Conservation (phyloP, 2,888 invertebrate species). For the Ophion ventricosus region DNA sequence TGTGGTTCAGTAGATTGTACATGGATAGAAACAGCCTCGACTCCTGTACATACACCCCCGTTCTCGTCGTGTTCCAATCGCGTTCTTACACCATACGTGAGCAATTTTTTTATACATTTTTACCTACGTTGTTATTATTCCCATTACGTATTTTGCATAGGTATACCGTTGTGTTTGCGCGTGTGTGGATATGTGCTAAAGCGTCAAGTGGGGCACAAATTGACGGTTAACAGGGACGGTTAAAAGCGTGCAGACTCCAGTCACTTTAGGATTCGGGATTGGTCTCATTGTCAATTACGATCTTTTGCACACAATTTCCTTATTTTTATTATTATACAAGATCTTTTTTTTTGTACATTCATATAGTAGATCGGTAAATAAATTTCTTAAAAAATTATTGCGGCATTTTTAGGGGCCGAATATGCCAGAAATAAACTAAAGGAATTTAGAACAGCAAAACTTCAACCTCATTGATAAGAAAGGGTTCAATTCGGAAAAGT, state of each 20-base stretch:
- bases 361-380: no score
- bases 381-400: no score
- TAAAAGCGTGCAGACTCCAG: neutral
- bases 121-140: constrained; percentile 8
- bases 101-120: constrained; percentile 1
- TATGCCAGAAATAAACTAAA: no score
- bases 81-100: constrained; percentile 6
- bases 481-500: no score
- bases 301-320: neutral
- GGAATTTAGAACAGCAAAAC: no score
- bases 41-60: constrained; percentile 23
- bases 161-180: no score
- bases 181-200: neutral
- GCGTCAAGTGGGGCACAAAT: constrained; percentile 5
- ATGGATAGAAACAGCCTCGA: neutral
- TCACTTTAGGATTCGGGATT: neutral
- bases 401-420: no score
- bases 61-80: constrained; percentile 12
- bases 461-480: no score
- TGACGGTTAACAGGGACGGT: neutral
- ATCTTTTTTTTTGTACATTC: no score
- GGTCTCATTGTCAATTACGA: neutral
- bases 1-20: constrained; percentile 54
- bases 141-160: neutral
- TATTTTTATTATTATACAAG: no score